Base-by-base conservation (phyloP, 1,140 invertebrate genomes). In the Oreohelix idahoensis region DNA sequence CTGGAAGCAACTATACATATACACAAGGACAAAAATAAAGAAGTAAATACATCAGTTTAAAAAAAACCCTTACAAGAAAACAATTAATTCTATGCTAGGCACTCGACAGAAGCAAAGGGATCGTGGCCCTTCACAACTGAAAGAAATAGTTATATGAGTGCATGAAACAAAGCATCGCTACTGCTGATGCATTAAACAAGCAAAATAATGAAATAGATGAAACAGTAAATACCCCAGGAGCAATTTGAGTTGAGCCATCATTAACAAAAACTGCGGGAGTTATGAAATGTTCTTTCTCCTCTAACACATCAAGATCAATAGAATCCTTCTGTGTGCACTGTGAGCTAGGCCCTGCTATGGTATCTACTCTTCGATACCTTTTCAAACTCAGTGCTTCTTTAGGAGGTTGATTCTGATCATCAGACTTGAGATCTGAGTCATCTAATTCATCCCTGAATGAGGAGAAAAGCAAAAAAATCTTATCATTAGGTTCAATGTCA, bases 361-460 rank as follows among this genome's bases (percentile, higher is more conserved):
- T n/a, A 23, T 73, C 36, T 13, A 8, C 71, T 42, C 38, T 26
- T 20, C 38, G 11, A 23, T 23, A 29, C 23, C 38, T 73, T 42
- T 73, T 39, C 11, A 66, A 66, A 73, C 26, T 26, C 20, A 20
- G 26, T 26, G 0, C 38, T 20, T 42, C 42, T 13, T 39, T 42
- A 29, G 71, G 71, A 11, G 71, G 71, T 45, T 39, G 36, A 42
- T 73, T 73, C n/a, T 73, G 71, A 39, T 4, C 29, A n/a, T 73
- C 23, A 29, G 71, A 73, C 23, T 23, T 11, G n/a, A 42, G 35
- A 73, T 42, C 17, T 29, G n/a, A 66, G 8, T 23, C 71, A 20
- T 73, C 71, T n/a, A 73, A 73, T 5, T 42, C 36, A 23, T 11
- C 38, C 23, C 71, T 73, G 38, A 26, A 42, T 11, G 23, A 42